Conservation (phyloP, 2,113 vertebrate genomes). For the Empidonax alnorum region DNA sequence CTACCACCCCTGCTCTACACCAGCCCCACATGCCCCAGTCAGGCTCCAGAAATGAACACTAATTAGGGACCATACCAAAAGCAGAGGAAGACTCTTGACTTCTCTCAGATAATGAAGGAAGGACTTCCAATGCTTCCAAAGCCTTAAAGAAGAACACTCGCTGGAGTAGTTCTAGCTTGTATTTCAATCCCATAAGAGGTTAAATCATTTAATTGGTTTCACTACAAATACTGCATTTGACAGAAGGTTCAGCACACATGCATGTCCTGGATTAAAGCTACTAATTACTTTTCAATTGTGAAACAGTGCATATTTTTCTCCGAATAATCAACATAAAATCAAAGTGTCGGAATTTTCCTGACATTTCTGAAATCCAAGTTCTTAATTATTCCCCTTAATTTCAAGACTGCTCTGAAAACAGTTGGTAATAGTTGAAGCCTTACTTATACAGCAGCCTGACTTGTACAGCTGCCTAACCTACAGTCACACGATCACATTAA, state of each 20-base stretch:
- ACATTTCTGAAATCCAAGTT: not conserved
- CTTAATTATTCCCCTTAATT: not conserved
- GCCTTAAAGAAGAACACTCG: not conserved
- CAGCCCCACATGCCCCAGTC: not conserved
- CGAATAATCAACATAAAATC: not conserved
- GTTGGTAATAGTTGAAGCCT: not conserved
- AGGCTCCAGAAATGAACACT: not conserved
- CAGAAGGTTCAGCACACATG: not conserved
- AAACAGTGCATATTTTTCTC: not conserved
- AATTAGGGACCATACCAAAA: not conserved
- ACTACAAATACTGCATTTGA: not conserved
- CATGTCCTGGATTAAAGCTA: not conserved
- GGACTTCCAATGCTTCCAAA: not conserved
- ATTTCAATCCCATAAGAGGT: not conserved
- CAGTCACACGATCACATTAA: not conserved
- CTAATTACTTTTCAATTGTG: not conserved
- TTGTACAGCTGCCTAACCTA: not conserved
- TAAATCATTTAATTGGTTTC: not conserved
- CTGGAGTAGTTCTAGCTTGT: not conserved
- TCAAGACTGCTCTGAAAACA: not conserved
- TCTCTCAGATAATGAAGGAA: not conserved
- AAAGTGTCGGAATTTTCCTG: not conserved
- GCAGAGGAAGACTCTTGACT: not conserved
- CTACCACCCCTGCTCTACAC: not conserved
- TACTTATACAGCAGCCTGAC: not conserved